A percentile compares a stretch with the other conserved stretches of the same genome.
These are phyloP conservation scores for Dolichallabes microphthalmus DNA, from an alignment of 2,113 vertebrate genomes.

Conservation along the genomic window DNA sequence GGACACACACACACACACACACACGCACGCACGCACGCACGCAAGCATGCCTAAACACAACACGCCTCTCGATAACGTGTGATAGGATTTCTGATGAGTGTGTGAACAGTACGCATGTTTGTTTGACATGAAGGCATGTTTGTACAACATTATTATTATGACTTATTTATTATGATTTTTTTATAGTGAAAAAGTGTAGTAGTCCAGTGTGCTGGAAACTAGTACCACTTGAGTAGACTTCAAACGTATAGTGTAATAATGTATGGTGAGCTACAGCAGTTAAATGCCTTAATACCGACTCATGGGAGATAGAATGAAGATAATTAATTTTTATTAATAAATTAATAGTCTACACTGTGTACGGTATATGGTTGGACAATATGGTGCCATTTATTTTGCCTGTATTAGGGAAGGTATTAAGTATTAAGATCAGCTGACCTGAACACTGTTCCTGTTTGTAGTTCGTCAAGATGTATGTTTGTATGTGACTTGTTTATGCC, in stretches of 20 bases:
- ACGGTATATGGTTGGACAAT: background rate
- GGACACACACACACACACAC: background rate
- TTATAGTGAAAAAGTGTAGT: background rate
- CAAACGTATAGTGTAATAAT: no score
- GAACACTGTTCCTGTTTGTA: background rate
- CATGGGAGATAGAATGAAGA: background rate
- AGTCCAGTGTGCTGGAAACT: background rate
- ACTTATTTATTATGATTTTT: background rate
- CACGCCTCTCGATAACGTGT: background rate
- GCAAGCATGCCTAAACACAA: constrained; percentile 41
- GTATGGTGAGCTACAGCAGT: no score
- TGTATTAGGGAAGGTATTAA: background rate
- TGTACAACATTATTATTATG: background rate
- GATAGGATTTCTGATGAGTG: constrained; percentile 16
- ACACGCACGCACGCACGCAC: background rate
- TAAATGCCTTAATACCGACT: background rate
- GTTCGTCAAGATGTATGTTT: background rate
- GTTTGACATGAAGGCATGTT: background rate
- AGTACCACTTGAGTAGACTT: background rate
- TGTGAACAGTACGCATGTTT: background rate
- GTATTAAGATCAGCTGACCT: background rate
- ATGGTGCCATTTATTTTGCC: background rate
- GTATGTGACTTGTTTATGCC: background rate
- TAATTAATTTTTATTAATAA: background rate
- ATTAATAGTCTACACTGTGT: no score